Evolutionary conservation across 2,113 vertebrate genomes (phyloP).

Genomic region (Sprattus sprattus): DNA sequence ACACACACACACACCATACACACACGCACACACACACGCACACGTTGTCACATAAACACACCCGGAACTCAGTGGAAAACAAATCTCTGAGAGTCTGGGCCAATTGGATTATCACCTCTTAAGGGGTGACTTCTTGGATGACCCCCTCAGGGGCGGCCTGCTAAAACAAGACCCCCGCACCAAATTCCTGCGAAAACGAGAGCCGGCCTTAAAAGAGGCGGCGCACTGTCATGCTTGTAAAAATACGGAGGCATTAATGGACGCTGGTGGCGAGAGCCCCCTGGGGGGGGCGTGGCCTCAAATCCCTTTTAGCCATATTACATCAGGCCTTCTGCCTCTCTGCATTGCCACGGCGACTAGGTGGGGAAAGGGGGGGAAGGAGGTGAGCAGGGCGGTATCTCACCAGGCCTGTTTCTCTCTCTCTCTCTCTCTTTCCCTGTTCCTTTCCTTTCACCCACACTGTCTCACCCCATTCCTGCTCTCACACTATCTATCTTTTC

Average conservation of each 20-base stretch:
- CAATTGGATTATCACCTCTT: constrained; percentile 79
- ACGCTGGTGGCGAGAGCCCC: constrained; percentile 55
- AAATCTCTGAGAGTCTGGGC: constrained; percentile 68
- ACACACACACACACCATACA: constrained; percentile 30
- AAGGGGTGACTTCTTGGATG: constrained; percentile 72
- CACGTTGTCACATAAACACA: constrained; percentile 5
- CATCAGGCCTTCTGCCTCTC: constrained; percentile 64
- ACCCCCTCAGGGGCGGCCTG: constrained; percentile 67
- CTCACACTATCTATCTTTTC: not conserved
- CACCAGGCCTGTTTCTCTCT: not conserved
- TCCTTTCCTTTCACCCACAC: not conserved
- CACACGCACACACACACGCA: constrained; percentile 46
- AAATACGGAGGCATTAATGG: constrained; percentile 66
- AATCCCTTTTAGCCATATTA: constrained; percentile 76
- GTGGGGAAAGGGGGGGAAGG: constrained; percentile 15
- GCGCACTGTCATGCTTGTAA: constrained; percentile 58
- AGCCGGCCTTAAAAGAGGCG: constrained; percentile 58
- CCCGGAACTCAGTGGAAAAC: constrained; percentile 62
- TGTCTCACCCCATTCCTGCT: no score
- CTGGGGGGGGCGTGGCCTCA: constrained; percentile 59
- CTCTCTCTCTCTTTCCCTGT: not conserved
- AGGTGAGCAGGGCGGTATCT: not conserved
- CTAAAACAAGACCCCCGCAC: constrained; percentile 68
- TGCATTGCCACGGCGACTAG: constrained; percentile 50
- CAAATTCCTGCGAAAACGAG: constrained; percentile 57